Conservation (phyloP, 2,888 invertebrate genomes). For the Apamea epomidion region DNA sequence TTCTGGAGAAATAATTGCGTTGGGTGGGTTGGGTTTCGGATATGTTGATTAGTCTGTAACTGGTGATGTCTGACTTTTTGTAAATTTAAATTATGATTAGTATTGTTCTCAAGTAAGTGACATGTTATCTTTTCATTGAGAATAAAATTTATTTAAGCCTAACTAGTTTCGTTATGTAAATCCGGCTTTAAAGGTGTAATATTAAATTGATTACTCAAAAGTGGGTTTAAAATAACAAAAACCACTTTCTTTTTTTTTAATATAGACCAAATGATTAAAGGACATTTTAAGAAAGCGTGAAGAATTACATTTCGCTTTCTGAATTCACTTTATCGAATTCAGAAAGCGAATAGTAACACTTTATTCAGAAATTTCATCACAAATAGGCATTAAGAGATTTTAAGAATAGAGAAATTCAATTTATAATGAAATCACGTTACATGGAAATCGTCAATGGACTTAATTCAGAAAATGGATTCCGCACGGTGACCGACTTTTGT, state of each 20-base stretch:
- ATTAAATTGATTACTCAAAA: background rate
- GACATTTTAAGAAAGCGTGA: background rate
- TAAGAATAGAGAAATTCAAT: constrained; percentile 31
- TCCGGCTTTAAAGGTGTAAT: background rate
- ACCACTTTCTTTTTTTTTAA: background rate
- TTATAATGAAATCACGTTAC: constrained; percentile 26
- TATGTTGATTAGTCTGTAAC: too few relatives aligned
- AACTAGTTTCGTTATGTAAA: too few relatives aligned
- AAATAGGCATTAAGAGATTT: constrained; percentile 31
- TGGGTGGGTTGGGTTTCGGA: too few relatives aligned
- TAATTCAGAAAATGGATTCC: constrained; percentile 28
- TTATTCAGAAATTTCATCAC: constrained; percentile 17
- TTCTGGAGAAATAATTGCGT: too few relatives aligned
- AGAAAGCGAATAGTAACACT: background rate
- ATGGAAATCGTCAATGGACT: constrained; percentile 36
- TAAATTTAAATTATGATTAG: too few relatives aligned
- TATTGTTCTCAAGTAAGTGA: too few relatives aligned
- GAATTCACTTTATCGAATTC: background rate
- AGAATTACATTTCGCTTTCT: background rate
- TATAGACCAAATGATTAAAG: background rate
- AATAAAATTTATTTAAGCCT: too few relatives aligned
- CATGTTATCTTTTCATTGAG: too few relatives aligned
- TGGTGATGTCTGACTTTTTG: too few relatives aligned
- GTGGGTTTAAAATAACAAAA: background rate
- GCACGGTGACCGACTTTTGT: constrained; percentile 20